Base-by-base conservation (phyloP, 2,888 invertebrate species). In the Formica aserva region DNA sequence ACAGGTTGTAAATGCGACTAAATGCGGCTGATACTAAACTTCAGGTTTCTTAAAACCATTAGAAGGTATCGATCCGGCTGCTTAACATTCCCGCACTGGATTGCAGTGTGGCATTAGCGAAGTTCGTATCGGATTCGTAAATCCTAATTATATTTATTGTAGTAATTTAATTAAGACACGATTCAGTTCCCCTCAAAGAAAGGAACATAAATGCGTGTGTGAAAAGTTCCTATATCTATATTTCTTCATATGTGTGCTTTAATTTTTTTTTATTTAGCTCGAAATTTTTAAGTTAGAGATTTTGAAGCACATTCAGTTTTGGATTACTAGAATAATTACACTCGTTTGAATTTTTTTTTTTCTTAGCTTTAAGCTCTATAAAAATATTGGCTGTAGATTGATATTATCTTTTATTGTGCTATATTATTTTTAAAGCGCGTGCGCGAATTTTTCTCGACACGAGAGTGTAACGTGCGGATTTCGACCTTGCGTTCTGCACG, bases 21-120 rank as follows among this genome's bases (percentile, higher is more conserved):
- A 45, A 18, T 48, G n/a, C 48, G 52, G 22, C n/a, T 71, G 15
- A 32, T 52, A 15, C 6, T 55, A 71, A 71, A 57, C 15, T n/a
- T 35, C 26, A 71, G 71, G 57, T 18, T 57, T 72, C 72, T 72
- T 57, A 72, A 72, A 57, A 38, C 57, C 1, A 72, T 57, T 57
- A 41, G 41, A 3, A 72, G 26, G 18, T 55, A 71, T 71, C 55
- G 71, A 72, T 57, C 26, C 35, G 22, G 18, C 8, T 26, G 15
- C 57, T 72, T 72, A 57, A 72, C 18, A 38, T 57, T 72, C 55
- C 11, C 15, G 6, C 9, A 26, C 26, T 72, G 26, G 26, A 26
- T 26, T 38, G 48, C 48, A n/a, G 55, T 13, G 9, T 18, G 45
- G 4, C n/a, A 35, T 35, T 52, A 8, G 15, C 52, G 32, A 32